These are phyloP conservation scores for Bergia puertoricense DNA, from an alignment of 92 coral and sea anemone genomes.

Conservation along the genomic window DNA sequence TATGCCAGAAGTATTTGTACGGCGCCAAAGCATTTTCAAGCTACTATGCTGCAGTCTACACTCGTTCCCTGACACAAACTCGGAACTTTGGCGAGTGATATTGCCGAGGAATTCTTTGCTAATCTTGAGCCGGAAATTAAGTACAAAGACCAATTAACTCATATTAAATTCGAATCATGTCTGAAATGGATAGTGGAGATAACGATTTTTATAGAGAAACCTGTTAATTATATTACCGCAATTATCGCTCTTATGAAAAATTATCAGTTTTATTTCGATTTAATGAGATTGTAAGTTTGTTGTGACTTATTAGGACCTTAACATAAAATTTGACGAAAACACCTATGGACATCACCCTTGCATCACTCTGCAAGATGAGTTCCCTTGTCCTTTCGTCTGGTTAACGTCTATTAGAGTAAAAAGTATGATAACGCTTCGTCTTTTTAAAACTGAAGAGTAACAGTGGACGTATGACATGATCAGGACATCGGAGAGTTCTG, in stretches of 20 bases:
- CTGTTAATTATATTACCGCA: slow-evolving; percentile 41
- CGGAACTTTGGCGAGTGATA: neutral
- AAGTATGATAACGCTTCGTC: no score
- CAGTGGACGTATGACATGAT: neutral
- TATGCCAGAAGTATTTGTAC: neutral
- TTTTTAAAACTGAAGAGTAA: neutral
- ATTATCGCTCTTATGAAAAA: slow-evolving; percentile 22
- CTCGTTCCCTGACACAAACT: neutral
- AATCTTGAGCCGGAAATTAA: slow-evolving; percentile 32
- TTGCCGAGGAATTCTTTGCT: slow-evolving; percentile 1
- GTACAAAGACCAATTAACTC: slow-evolving; percentile 30
- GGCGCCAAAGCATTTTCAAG: neutral
- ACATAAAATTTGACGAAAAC: neutral
- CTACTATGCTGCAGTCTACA: no score
- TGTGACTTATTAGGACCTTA: neutral
- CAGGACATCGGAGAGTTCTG: neutral
- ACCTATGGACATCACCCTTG: neutral
- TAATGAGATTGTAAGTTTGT: slow-evolving; percentile 21
- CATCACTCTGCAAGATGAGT: neutral
- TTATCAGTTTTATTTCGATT: neutral
- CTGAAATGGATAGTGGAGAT: slow-evolving; percentile 15
- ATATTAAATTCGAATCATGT: slow-evolving; percentile 26
- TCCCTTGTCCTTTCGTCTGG: neutral
- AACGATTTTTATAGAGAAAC: slow-evolving; percentile 24
- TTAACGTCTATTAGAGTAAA: neutral